Conservation (phyloP, 2,797 vertebrate species). For the Silurus aristotelis region DNA sequence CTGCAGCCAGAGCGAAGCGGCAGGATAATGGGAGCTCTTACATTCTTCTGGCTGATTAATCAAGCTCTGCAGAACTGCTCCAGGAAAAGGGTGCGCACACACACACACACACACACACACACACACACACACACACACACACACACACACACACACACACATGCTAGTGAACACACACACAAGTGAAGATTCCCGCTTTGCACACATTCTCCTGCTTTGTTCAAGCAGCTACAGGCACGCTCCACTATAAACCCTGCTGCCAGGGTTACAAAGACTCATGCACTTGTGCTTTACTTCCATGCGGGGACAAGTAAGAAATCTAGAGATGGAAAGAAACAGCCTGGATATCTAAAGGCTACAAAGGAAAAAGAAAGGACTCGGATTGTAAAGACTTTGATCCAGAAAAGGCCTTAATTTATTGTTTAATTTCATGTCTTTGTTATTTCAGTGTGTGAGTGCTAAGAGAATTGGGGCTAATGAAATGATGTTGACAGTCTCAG, state of each 20-base stretch:
- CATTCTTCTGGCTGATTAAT: constrained; percentile 62
- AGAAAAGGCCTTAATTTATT: constrained; percentile 31
- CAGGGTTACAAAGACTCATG: constrained; percentile 31
- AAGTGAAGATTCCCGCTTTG: constrained; percentile 26
- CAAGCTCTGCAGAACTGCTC: constrained; percentile 52
- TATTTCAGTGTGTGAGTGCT: constrained; percentile 1
- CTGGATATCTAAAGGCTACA: constrained; percentile 28
- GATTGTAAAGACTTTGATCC: constrained; percentile 17
- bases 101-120: constrained; percentile 31
- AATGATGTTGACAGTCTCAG: constrained; percentile 22
- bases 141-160: constrained; percentile 13
- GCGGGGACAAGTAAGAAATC: constrained; percentile 53
- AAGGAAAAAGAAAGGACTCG: constrained; percentile 7
- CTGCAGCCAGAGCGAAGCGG: constrained; percentile 46
- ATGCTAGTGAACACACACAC: constrained; percentile 7
- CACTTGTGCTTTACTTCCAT: constrained; percentile 39
- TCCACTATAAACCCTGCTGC: constrained; percentile 52
- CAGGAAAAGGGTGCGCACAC: constrained; percentile 43
- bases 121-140: constrained; percentile 39
- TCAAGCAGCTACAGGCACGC: constrained; percentile 50
- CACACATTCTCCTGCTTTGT: constrained; percentile 44
- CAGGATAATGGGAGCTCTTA: constrained; percentile 60
- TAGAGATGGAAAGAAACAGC: constrained; percentile 28
- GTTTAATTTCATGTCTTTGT: constrained; percentile 23
- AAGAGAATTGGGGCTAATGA: constrained; percentile 14